Base-by-base conservation (phyloP, 2,888 invertebrate genomes). In the Sclerodermus sp. region DNA sequence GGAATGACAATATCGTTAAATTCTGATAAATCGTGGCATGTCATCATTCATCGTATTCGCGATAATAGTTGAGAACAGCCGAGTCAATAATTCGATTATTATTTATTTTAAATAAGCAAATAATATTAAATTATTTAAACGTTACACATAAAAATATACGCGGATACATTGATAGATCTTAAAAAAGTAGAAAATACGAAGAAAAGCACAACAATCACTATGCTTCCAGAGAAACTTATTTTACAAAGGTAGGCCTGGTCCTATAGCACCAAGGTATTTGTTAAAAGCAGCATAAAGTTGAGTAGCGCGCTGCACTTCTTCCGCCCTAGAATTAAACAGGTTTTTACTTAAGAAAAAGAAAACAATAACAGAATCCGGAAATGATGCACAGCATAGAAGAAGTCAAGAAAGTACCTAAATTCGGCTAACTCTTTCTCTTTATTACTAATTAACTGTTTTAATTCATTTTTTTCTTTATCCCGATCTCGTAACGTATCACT, bases 231-330 rank as follows among this genome's bases (percentile, higher is more conserved):
- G 6, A 8, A 4, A 8, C 6, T 34, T 13, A 34, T 23, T 16
- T 56, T 47, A 58, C 39, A 51, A 44, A 49, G 49, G 30, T n/a
- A 51, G 39, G 42, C 54, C 66, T 10, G 65, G 58, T 45, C 66
- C 63, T 29, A 70, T 66, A 2, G 72, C 65, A 40, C 70, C 71
- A 15, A 76, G 57, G 42, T 72, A 75, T 49, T 75, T 75, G 41
- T 61, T 74, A 43, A 76, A 70, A 8, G 76, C 76, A 12, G 73
- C 67, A 48, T 75, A 74, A 12, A 75, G 66, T 30, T 71, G 71
- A 42, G 68, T 67, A 2, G 70, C 73, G 48, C 71, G 63, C 50
- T 74, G 73, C 14, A 71, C 70, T 57, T 76, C 74, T 40, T 75
- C 71, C n/a, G 70, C 66, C 48, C 73, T 74, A 52, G 31, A 67